These are phyloP conservation scores for Esox niger DNA, from an alignment of 2,113 vertebrate species.

Conservation along the genomic window DNA sequence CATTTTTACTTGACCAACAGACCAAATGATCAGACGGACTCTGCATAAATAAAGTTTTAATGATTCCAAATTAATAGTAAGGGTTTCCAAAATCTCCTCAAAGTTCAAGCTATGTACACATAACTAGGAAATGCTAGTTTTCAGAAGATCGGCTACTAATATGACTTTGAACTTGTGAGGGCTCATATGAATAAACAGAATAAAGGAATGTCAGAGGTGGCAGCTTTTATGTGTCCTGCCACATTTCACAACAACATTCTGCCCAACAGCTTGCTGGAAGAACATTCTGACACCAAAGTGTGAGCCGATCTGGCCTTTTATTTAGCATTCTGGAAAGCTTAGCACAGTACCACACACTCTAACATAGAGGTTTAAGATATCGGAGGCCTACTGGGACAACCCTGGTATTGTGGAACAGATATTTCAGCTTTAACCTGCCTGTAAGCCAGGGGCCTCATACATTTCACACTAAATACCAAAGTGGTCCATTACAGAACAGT, in stretches of 20 bases:
- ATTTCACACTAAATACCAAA: too few species aligned
- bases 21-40: too few species aligned
- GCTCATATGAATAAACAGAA: not conserved
- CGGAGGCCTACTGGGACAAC: not conserved
- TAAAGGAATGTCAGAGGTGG: slow-evolving; percentile 2
- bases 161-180: not conserved
- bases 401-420: not conserved
- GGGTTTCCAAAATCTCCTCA: too few species aligned
- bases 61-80: too few species aligned
- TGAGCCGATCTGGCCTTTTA: slow-evolving; percentile 17
- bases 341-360: slow-evolving; percentile 4
- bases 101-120: too few species aligned
- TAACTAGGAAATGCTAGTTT: not conserved
- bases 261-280: slow-evolving; percentile 5
- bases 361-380: slow-evolving; percentile 6
- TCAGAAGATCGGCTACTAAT: not conserved
- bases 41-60: too few species aligned
- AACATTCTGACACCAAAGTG: slow-evolving; percentile 45
- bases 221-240: not conserved
- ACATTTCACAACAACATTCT: not conserved
- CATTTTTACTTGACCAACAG: too few species aligned
- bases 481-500: too few species aligned
- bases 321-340: slow-evolving; percentile 10
- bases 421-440: not conserved
- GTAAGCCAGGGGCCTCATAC: too few species aligned